Conservation (phyloP, 1,140 invertebrate species). For the Idris sp. region DNA sequence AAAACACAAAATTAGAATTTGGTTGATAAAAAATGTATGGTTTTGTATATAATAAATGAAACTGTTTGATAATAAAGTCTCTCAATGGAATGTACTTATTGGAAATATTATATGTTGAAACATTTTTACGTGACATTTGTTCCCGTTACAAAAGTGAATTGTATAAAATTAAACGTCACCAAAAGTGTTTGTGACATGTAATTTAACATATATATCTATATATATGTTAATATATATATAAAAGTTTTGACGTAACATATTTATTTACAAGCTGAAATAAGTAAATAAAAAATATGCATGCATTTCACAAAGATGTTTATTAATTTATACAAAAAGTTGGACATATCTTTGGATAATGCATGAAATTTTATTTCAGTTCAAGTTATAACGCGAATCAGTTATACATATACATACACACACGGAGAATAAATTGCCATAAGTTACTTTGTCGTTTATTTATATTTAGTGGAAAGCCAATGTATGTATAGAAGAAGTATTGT, state of each 20-base stretch:
- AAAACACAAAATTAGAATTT: too few species aligned
- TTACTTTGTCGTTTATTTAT: conserved; percentile 45
- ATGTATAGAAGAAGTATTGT: conserved; percentile 33
- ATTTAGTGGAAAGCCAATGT: conserved; percentile 22
- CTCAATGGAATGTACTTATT: too few species aligned
- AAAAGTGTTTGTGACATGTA: conserved; percentile 13
- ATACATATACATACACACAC: conserved; percentile 28
- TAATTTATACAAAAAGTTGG: conserved; percentile 11
- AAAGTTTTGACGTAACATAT: too few species aligned
- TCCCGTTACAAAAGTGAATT: too few species aligned
- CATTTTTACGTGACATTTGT: too few species aligned
- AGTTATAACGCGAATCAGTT: conserved; percentile 42
- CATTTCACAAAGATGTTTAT: conserved; percentile 13
- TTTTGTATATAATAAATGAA: too few species aligned
- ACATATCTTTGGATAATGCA: conserved; percentile 18
- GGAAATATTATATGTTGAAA: too few species aligned
- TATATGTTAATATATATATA: too few species aligned
- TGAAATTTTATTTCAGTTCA: conserved; percentile 31
- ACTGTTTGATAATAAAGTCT: too few species aligned
- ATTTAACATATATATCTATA: conserved; percentile 22
- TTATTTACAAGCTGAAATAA: conserved; percentile 23
- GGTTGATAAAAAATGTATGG: too few species aligned
- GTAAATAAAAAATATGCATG: conserved; percentile 21
- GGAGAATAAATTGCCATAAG: conserved; percentile 45
- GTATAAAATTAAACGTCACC: conserved; percentile 11